phyloP scores from a whole-genome alignment of 2,888 invertebrate species.

The Linnaemya vulpina region DNA sequence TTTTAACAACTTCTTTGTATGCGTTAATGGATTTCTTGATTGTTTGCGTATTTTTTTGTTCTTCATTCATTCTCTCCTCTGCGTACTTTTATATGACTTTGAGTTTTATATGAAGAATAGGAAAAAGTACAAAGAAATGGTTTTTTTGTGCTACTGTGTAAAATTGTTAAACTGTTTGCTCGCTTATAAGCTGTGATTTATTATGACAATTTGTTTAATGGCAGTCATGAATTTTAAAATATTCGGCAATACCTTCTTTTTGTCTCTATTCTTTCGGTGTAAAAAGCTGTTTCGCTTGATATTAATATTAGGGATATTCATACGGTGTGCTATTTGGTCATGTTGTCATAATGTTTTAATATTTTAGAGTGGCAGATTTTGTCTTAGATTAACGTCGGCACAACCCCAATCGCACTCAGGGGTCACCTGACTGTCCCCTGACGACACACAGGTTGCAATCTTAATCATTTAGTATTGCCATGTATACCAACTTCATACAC shows the following conservation, averaged over 20 bases:
- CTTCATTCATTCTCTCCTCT: not conserved
- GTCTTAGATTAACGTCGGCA: too few species aligned
- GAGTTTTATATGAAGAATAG: constrained; percentile 36
- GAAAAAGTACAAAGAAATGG: not conserved
- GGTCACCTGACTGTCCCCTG: too few species aligned
- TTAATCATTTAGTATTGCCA: too few species aligned
- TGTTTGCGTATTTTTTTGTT: constrained; percentile 58
- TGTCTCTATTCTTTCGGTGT: not conserved
- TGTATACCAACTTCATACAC: too few species aligned
- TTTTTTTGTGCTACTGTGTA: not conserved
- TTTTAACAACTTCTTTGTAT: constrained; percentile 65
- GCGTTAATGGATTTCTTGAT: constrained; percentile 65
- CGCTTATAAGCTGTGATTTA: constrained; percentile 59
- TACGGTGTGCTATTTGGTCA: too few species aligned
- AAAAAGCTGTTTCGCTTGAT: constrained; percentile 16
- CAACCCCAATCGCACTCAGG: too few species aligned
- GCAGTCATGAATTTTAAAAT: constrained; percentile 69
- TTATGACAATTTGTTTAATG: constrained; percentile 72
- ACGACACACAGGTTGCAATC: too few species aligned
- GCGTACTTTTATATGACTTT: constrained; percentile 46
- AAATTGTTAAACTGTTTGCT: not conserved
- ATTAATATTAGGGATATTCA: too few species aligned
- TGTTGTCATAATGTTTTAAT: too few species aligned
- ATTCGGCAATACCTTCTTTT: constrained; percentile 44
- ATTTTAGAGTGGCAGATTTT: too few species aligned